phyloP scores from a whole-genome alignment of 2,797 vertebrate species.

The Melanotaenia trifasciata region DNA sequence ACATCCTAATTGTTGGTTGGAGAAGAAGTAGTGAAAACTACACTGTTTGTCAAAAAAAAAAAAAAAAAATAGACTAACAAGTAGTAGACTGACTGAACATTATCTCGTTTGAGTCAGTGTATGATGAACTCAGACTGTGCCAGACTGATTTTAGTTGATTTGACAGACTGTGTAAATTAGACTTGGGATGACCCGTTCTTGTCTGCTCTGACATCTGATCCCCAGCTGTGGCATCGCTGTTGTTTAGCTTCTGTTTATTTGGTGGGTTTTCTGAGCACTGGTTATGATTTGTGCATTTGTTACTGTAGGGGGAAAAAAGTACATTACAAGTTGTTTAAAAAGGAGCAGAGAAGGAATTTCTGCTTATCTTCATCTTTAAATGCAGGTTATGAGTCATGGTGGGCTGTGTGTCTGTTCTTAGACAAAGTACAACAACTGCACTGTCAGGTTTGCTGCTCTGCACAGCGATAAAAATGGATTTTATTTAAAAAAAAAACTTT shows the following conservation, averaged over 20 bases:
- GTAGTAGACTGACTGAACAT: conserved; percentile 6
- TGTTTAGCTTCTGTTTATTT: neutral
- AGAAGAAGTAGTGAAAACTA: conserved; percentile 10
- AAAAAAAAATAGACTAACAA: conserved; percentile 32
- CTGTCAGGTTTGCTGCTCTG: conserved; percentile 46
- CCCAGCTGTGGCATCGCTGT: conserved; percentile 15
- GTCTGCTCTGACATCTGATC: conserved; percentile 42
- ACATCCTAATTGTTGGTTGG: conserved; percentile 32
- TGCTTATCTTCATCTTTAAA: conserved; percentile 28
- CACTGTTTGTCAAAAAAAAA: conserved; percentile 5
- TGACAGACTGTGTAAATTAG: conserved; percentile 7
- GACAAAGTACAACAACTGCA: conserved; percentile 47
- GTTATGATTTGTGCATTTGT: conserved; percentile 5
- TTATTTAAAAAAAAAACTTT: conserved; percentile 41
- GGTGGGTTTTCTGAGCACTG: neutral
- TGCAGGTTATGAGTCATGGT: conserved; percentile 48
- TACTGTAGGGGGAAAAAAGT: neutral
- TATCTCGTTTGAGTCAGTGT: neutral
- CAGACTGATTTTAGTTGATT: conserved; percentile 14
- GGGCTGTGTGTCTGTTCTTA: conserved; percentile 37
- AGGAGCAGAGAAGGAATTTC: conserved; percentile 1
- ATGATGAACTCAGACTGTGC: conserved; percentile 11
- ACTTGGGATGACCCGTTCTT: conserved; percentile 8
- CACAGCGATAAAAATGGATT: conserved; percentile 43
- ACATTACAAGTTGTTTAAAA: conserved; percentile 17